A percentile compares a stretch with the other conserved stretches of the same genome.
Evolutionary conservation across 1,140 invertebrate genomes (phyloP).

Genomic region (Nebria ingens): DNA sequence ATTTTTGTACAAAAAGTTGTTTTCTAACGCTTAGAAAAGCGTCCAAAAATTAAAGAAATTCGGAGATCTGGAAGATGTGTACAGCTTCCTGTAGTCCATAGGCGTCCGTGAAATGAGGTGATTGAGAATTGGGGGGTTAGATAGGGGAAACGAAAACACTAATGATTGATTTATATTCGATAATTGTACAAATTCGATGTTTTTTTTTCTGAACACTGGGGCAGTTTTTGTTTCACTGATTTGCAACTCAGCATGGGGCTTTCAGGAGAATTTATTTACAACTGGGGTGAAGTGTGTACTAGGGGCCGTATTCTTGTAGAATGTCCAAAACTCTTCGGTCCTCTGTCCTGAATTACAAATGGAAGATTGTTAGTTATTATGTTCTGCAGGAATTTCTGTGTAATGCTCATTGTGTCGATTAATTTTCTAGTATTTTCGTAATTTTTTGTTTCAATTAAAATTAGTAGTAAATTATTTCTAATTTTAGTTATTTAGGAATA

Average conservation of each 20-base stretch:
- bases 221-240: too few relatives aligned
- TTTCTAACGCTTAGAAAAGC: neutral
- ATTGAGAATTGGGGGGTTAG: too few relatives aligned
- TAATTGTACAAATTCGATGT: neutral
- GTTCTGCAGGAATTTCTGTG: too few relatives aligned
- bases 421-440: too few relatives aligned
- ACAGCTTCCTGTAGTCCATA: too few relatives aligned
- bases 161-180: neutral
- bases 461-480: too few relatives aligned
- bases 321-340: constrained; percentile 33
- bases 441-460: too few relatives aligned
- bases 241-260: too few relatives aligned
- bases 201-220: neutral
- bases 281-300: constrained; percentile 11
- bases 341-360: constrained; percentile 27
- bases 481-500: too few relatives aligned
- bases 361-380: constrained; percentile 2
- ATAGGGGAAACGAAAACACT: too few relatives aligned
- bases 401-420: too few relatives aligned
- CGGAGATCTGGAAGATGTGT: neutral
- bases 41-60: neutral
- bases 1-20: neutral
- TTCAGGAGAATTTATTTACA: constrained; percentile 9
- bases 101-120: too few relatives aligned
- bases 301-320: constrained; percentile 33